Conservation (phyloP, 2,888 invertebrate genomes). For the Dryadula phaetusa region DNA sequence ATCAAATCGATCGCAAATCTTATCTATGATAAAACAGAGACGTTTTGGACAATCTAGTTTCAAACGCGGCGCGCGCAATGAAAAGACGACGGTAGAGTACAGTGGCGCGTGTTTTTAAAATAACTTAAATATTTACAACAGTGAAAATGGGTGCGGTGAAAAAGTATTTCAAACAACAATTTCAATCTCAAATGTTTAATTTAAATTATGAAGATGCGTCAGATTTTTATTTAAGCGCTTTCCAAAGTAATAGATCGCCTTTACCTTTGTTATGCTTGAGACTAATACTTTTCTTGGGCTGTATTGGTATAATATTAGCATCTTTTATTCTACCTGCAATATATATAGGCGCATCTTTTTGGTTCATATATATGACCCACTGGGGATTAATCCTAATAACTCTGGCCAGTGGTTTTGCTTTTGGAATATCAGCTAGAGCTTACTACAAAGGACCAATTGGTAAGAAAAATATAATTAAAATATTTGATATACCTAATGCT, state of each 20-base stretch:
- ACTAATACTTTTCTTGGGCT: constrained; percentile 60
- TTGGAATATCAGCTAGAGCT: constrained; percentile 58
- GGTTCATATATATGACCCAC: constrained; percentile 73
- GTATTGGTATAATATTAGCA: constrained; percentile 58
- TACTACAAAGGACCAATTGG: constrained; percentile 60
- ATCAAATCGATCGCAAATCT: constrained; percentile 44
- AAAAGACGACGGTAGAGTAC: background rate
- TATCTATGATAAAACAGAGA: constrained; percentile 41
- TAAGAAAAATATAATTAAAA: constrained; percentile 54
- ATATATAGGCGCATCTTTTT: constrained; percentile 49
- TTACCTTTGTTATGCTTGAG: constrained; percentile 62
- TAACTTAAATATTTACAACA: constrained; percentile 7
- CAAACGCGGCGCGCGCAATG: constrained; percentile 10
- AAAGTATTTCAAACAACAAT: constrained; percentile 64
- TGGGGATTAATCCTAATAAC: constrained; percentile 70
- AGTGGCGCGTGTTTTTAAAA: constrained; percentile 17
- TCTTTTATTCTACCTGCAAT: constrained; percentile 55
- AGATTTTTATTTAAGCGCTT: constrained; percentile 66
- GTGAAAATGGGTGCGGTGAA: constrained; percentile 61
- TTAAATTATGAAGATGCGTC: constrained; percentile 61
- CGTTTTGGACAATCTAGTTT: constrained; percentile 31
- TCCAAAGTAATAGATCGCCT: constrained; percentile 61
- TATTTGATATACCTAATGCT: background rate
- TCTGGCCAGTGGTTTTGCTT: constrained; percentile 59
- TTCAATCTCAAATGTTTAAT: constrained; percentile 54